Evolutionary conservation across 2,888 invertebrate species (phyloP), one percentile per base, ranked within the genome.

Genomic region (Heterodera filipjevi): DNA sequence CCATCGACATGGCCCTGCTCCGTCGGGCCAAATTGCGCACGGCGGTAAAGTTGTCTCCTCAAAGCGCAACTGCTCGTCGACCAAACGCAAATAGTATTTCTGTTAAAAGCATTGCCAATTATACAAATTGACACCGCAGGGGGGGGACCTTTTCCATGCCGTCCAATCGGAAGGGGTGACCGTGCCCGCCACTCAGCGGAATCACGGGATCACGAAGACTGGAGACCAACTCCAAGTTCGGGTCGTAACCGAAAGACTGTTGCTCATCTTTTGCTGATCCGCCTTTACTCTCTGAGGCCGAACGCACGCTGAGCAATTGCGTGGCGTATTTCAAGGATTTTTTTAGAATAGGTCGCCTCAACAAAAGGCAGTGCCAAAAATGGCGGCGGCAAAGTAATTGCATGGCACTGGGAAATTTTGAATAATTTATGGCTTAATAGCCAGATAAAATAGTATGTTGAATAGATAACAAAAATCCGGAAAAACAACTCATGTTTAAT

Each of bases 1-100:
- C 87, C 82, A 82, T 82, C n/a, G 83, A 72, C 35, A 33, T 66
- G 19, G 53, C 64, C 16, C 77, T 77, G 53, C 78, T 71, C 0
- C 39, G 66, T 30, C 83, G 71, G 22, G 77, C 16, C 46, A 78
- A 74, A 71, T 83, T 83, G 35, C 78, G 79, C 59, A 84, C 75
- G 12, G 46, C 44, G 32, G 82, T 66, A 66, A 72, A 82, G 39
- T 71, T 71, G 70, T 30, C 73, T 68, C 53, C 71, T 83, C 83
- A 14, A 71, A 68, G 14, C 64, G 53, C 70, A 83, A 44, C 39
- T 84, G 82, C 53, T 80, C 79, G 16, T 70, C 64, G 39, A 84
- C 80, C 64, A 77, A 46, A 27, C 46, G 68, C 30, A 44, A 75
- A 39, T 66, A 78, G 10, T 79, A 73, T 12, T 44, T 68, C 73